Conservation (phyloP, 2,888 invertebrate species). For the Hyppa rectilinea region DNA sequence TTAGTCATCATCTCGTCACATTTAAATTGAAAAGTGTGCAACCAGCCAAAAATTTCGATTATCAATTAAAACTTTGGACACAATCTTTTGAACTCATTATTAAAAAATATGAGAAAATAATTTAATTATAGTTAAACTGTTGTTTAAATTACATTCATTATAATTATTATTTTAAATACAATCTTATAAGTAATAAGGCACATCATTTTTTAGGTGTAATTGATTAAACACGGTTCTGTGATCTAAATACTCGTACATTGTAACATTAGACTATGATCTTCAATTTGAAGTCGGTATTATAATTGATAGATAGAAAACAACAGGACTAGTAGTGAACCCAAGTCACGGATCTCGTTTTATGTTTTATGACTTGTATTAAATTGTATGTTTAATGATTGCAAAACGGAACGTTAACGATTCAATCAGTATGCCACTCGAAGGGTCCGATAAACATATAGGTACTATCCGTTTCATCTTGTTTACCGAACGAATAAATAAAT, state of each 20-base stretch:
- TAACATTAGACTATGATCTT: slow-evolving; percentile 37
- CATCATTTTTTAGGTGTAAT: slow-evolving; percentile 75
- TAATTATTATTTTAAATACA: slow-evolving; percentile 68
- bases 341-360: slow-evolving; percentile 28
- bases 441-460: neutral
- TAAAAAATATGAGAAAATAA: slow-evolving; percentile 59
- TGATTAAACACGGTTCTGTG: slow-evolving; percentile 68
- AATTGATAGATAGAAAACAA: slow-evolving; percentile 8
- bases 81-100: slow-evolving; percentile 52
- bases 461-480: slow-evolving; percentile 18
- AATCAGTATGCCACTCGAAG: slow-evolving; percentile 25
- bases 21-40: slow-evolving; percentile 6
- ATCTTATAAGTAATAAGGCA: slow-evolving; percentile 83
- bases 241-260: slow-evolving; percentile 59
- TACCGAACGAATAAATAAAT: slow-evolving; percentile 26
- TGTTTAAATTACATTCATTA: slow-evolving; percentile 57
- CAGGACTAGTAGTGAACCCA: slow-evolving; percentile 11
- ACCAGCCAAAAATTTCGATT: slow-evolving; percentile 29
- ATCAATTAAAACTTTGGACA: slow-evolving; percentile 60
- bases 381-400: slow-evolving; percentile 29
- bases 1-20: no score
- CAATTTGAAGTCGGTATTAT: slow-evolving; percentile 22
- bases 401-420: slow-evolving; percentile 12
- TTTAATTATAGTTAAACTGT: slow-evolving; percentile 45
- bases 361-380: slow-evolving; percentile 48